Evolutionary conservation across 2,888 invertebrate species (phyloP).

Genomic region (Gymnoscelis rufifasciata): DNA sequence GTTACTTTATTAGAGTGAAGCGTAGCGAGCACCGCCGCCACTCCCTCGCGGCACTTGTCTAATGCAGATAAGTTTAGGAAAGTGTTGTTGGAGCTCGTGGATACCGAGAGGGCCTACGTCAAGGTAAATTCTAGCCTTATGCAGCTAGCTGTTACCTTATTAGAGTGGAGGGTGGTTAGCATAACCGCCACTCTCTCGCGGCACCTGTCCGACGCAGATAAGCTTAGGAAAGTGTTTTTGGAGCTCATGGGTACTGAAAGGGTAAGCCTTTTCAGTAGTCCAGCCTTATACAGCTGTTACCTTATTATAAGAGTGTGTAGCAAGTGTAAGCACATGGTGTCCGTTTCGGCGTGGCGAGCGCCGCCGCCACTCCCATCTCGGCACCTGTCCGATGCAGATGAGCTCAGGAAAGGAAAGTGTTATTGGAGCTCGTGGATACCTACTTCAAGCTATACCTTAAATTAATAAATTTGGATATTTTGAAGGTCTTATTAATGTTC

Average conservation of each 20-base stretch:
- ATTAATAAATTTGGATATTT: no score
- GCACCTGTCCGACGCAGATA: slow-evolving; percentile 95
- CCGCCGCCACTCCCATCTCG: slow-evolving; percentile 88
- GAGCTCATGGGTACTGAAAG: slow-evolving; percentile 98
- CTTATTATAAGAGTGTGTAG: no score
- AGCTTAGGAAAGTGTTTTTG: slow-evolving; percentile 94
- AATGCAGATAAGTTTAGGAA: slow-evolving; percentile 97
- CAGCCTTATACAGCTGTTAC: background rate
- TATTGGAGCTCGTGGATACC: slow-evolving; percentile 96
- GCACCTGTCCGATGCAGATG: slow-evolving; percentile 95
- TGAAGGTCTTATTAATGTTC: no score
- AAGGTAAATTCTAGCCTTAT: slow-evolving; percentile 82
- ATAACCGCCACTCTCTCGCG: slow-evolving; percentile 89
- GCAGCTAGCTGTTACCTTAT: no score
- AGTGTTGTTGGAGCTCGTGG: slow-evolving; percentile 96
- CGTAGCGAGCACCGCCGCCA: slow-evolving; percentile 87
- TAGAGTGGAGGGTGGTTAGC: slow-evolving; percentile 88
- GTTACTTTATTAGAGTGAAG: no score
- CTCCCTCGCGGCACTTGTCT: slow-evolving; percentile 91
- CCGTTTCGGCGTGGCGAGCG: slow-evolving; percentile 89
- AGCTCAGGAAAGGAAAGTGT: slow-evolving; percentile 95
- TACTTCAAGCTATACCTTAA: slow-evolving; percentile 99
- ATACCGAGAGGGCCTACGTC: slow-evolving; percentile 97
- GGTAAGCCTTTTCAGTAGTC: slow-evolving; percentile 97
- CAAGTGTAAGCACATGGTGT: no score